Evolutionary conservation across 2,113 vertebrate species (phyloP).

Genomic region (Corynorhinus townsendii): DNA sequence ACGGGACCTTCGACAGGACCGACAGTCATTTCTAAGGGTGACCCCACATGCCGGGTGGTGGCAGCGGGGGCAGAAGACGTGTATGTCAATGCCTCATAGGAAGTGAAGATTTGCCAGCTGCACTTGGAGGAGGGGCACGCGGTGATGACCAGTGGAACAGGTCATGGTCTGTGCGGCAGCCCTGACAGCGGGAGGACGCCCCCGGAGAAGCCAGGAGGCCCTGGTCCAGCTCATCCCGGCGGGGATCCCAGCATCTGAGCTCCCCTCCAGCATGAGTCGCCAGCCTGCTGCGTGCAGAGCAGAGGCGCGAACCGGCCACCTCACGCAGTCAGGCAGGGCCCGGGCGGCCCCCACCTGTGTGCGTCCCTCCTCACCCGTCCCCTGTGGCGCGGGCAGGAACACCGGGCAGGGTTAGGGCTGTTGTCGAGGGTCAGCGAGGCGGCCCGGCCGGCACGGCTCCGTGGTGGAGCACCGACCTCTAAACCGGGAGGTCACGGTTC

Average conservation of each 20-base stretch:
- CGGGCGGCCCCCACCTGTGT: too few relatives aligned
- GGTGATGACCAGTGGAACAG: not conserved
- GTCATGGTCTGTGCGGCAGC: not conserved
- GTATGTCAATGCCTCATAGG: not conserved
- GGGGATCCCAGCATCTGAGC: not conserved
- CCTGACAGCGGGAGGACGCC: not conserved
- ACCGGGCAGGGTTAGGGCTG: too few relatives aligned
- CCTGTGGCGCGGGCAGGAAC: too few relatives aligned
- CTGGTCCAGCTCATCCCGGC: not conserved
- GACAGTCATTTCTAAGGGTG: not conserved
- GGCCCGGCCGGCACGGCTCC: too few relatives aligned
- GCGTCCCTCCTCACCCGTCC: too few relatives aligned
- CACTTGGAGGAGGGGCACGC: not conserved
- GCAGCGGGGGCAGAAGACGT: not conserved
- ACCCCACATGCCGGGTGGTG: not conserved
- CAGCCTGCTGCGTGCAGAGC: too few relatives aligned
- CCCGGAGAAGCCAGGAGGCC: not conserved
- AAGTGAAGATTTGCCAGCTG: not conserved
- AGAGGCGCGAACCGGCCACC: too few relatives aligned
- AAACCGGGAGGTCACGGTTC: too few relatives aligned
- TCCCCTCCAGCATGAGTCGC: not conserved
- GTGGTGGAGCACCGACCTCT: too few relatives aligned
- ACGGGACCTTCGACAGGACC: not conserved
- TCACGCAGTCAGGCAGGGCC: too few relatives aligned
- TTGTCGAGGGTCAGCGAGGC: too few relatives aligned